Conservation (phyloP, 2,888 invertebrate species). For the Diplolepis rosae region DNA sequence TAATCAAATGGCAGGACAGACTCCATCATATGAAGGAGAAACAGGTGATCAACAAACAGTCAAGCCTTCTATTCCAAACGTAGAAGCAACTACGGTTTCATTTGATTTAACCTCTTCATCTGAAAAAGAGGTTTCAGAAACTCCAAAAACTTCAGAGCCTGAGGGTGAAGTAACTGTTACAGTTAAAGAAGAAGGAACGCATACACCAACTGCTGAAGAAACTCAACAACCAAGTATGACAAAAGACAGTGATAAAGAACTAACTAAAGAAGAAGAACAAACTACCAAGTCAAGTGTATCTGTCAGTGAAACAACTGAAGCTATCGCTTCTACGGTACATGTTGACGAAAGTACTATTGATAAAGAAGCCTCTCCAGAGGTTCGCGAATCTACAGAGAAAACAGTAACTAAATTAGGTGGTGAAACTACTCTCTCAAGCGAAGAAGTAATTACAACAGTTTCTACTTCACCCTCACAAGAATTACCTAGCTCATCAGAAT, state of each 20-base stretch:
- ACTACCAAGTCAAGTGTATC: not conserved
- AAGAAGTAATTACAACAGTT: conserved; percentile 19
- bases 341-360: conserved; percentile 41
- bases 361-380: conserved; percentile 30
- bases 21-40: conserved; percentile 45
- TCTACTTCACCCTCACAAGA: conserved; percentile 33
- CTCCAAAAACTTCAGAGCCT: conserved; percentile 28
- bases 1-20: conserved; percentile 73
- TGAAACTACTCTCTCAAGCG: not conserved
- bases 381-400: conserved; percentile 35
- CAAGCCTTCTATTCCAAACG: conserved; percentile 35
- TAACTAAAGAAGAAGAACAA: not conserved
- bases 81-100: conserved; percentile 41
- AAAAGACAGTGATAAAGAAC: conserved; percentile 5
- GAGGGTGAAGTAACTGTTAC: conserved; percentile 29
- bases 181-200: no score
- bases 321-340: not conserved
- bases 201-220: conserved; percentile 35
- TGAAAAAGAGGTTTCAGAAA: conserved; percentile 44
- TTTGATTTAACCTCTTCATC: conserved; percentile 43
- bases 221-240: conserved; percentile 31
- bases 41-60: conserved; percentile 32
- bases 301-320: conserved; percentile 19
- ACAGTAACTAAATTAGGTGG: conserved; percentile 14
- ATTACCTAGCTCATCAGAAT: conserved; percentile 5